Evolutionary conservation across 2,888 invertebrate genomes (phyloP), one percentile per base, ranked within the genome.

Genomic region (Drosophila nr. perissopoda): DNA sequence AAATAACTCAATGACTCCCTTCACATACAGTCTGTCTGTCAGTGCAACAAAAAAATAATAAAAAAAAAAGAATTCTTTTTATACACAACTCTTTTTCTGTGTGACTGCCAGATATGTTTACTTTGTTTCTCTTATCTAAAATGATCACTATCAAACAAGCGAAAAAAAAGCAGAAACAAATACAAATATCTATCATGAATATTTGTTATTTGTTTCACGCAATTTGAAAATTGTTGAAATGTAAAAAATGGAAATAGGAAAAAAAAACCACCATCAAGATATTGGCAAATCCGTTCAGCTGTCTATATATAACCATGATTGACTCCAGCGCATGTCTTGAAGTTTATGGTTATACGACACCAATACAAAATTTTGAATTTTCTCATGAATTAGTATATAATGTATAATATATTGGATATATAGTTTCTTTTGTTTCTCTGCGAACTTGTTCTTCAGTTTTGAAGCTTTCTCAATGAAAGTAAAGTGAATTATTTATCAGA

Each of bases 141-240:
- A 72, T n/a, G 58, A 53, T 58, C 25, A 34, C 63, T 53, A 58
- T 71, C 58, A 49, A 21, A 7, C 27, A 18, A 27, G 5, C 29
- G 16, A n/a, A 36, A 31, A 46, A 13, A 10, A 21, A 29, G 1
- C 6, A n/a, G 11, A 40, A 40, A 40, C 1, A 49, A 27, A 16
- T 18, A 27, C 49, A 49, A 6, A 27, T 27, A 10, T 49, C 27
- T 49, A 27, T 49, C 27, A 18, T 27, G 18, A 49, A 18, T 18
- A 18, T 18, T 16, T 18, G 16, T 27, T 25, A 16, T 18, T 21
- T 7, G 13, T 42, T 7, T 13, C 42, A 21, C 42, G 2, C 21
- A 1, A 21, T 21, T 46, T 8, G 16, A 16, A 21, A 46, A 21
- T 16, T 21, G 21, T 46, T 4, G 2, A 46, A 21, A 21, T 8